These are phyloP conservation scores for Paguma larvata DNA, from an alignment of 2,797 vertebrate genomes.

Conservation along the genomic window DNA sequence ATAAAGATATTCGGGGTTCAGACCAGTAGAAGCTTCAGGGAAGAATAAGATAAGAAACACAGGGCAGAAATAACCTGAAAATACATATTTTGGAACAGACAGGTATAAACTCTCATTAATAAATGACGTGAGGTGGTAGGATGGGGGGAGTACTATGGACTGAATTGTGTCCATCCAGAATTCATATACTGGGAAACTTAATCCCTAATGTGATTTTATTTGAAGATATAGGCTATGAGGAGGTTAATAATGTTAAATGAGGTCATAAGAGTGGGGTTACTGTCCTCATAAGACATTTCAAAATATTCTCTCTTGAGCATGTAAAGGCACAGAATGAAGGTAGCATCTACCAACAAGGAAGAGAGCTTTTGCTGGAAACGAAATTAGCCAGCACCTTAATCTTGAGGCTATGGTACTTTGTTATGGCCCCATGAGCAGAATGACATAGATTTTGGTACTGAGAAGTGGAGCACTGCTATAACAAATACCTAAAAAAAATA, in stretches of 20 bases:
- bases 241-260: background rate
- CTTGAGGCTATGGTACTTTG: background rate
- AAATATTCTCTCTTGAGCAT: background rate
- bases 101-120: background rate
- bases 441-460: background rate
- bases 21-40: background rate
- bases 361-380: background rate
- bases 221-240: background rate
- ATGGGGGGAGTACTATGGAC: background rate
- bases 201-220: background rate
- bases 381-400: background rate
- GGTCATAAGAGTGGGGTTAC: background rate
- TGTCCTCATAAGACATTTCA: background rate
- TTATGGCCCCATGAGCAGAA: background rate
- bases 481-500: background rate
- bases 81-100: background rate
- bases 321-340: background rate
- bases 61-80: background rate
- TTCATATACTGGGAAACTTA: background rate
- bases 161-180: background rate
- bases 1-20: background rate
- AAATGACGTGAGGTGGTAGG: background rate
- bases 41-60: background rate
- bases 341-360: background rate
- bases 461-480: background rate